Conservation (phyloP, 2,797 vertebrate species). For the Rhabdophis nuchalis region DNA sequence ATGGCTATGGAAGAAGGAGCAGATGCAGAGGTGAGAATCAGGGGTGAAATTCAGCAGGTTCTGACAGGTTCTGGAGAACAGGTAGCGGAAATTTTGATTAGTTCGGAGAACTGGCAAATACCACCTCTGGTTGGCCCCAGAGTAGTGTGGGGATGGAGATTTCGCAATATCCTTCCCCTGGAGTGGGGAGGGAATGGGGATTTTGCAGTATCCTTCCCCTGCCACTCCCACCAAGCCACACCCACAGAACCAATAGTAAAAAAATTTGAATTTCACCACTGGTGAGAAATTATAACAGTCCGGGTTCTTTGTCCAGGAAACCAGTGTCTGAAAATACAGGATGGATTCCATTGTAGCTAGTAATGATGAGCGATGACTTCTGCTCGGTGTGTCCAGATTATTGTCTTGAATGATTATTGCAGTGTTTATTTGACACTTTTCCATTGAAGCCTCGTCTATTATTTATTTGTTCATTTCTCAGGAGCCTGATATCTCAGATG, state of each 20-base stretch:
- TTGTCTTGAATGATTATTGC: accelerated
- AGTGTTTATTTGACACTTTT: neutral
- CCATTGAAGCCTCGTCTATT: neutral
- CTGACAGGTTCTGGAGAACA: no score
- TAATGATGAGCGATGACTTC: neutral
- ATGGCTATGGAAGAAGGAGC: slow-evolving; percentile 65
- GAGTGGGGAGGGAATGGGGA: no score
- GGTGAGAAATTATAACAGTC: neutral
- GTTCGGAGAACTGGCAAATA: no score
- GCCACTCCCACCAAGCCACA: no score
- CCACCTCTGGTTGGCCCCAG: no score
- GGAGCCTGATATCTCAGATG: slow-evolving; percentile 77
- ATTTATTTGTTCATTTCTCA: slow-evolving; percentile 38
- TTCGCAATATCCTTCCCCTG: no score
- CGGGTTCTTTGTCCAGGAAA: neutral
- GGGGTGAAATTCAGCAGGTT: no score
- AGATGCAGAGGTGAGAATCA: slow-evolving; percentile 69
- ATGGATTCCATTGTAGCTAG: neutral
- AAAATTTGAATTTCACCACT: no score
- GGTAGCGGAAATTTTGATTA: no score
- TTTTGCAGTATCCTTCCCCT: no score
- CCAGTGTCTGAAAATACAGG: neutral
- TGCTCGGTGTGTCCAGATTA: neutral
- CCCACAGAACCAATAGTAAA: no score
- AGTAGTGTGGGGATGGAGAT: no score